phyloP scores from a whole-genome alignment of 1,140 invertebrate species.

The Paraescarpia echinospica region DNA sequence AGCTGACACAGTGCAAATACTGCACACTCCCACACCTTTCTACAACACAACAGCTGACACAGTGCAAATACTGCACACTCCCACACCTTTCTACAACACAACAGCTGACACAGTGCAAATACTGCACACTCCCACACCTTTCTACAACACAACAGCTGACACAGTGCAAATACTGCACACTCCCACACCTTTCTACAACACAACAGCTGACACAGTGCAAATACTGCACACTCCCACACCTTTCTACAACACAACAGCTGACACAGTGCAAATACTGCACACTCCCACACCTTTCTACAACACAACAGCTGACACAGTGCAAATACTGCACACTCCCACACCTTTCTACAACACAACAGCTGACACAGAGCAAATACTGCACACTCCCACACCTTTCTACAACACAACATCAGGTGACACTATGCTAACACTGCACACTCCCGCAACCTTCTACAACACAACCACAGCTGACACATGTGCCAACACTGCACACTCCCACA shows the following conservation, averaged over 20 bases:
- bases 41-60: neutral
- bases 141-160: neutral
- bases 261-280: neutral
- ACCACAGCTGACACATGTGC: neutral
- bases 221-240: neutral
- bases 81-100: neutral
- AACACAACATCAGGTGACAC: neutral
- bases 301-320: neutral
- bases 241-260: neutral
- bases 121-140: neutral
- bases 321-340: neutral
- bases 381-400: neutral
- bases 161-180: neutral
- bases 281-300: neutral
- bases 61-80: neutral
- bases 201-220: neutral
- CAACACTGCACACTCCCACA: neutral
- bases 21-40: neutral
- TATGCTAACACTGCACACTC: neutral
- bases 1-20: neutral
- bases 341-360: neutral
- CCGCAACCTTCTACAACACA: neutral
- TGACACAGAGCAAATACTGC: neutral
- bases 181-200: neutral
- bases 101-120: neutral